Evolutionary conservation across 53 echinoderm and acorn worm genomes (phyloP).

Genomic region (Echinometra lucunter): DNA sequence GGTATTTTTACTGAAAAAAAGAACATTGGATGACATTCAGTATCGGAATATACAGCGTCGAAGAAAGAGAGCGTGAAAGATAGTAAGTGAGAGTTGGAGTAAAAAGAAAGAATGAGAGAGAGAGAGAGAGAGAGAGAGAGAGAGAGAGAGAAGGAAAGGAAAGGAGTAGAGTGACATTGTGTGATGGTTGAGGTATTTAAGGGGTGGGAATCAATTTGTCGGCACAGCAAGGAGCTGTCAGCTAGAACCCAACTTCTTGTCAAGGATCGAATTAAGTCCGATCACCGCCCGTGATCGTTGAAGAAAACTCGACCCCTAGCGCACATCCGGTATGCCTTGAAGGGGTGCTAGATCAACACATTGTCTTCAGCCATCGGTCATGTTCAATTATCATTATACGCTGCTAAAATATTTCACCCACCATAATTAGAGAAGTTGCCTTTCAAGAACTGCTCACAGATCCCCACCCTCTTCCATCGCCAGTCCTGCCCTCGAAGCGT

Average conservation of each 20-base stretch:
- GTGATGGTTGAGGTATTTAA: slow-evolving; percentile 64
- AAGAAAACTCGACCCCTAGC: slow-evolving; percentile 29
- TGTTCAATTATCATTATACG: slow-evolving; percentile 65
- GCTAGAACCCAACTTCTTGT: slow-evolving; percentile 12
- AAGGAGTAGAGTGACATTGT: slow-evolving; percentile 51
- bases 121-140: too few relatives aligned
- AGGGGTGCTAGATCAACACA: slow-evolving; percentile 66
- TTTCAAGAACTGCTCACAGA: background rate
- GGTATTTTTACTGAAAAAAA: too few relatives aligned
- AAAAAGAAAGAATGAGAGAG: background rate
- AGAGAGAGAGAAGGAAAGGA: background rate
- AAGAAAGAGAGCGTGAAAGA: background rate
- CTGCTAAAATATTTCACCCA: slow-evolving; percentile 57
- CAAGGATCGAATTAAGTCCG: slow-evolving; percentile 45
- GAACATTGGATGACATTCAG: too few relatives aligned
- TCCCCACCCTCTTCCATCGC: background rate
- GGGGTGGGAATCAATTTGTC: slow-evolving; percentile 73
- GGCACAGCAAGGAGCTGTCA: slow-evolving; percentile 64
- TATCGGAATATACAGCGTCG: too few relatives aligned
- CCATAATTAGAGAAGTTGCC: slow-evolving; percentile 60
- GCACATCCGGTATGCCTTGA: slow-evolving; percentile 55
- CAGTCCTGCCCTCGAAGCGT: background rate
- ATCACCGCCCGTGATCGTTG: slow-evolving; percentile 27
- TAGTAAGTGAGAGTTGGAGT: background rate
- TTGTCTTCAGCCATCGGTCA: slow-evolving; percentile 56